Evolutionary conservation across 2,888 invertebrate species (phyloP).

Genomic region (Drosophila peninsularis): DNA sequence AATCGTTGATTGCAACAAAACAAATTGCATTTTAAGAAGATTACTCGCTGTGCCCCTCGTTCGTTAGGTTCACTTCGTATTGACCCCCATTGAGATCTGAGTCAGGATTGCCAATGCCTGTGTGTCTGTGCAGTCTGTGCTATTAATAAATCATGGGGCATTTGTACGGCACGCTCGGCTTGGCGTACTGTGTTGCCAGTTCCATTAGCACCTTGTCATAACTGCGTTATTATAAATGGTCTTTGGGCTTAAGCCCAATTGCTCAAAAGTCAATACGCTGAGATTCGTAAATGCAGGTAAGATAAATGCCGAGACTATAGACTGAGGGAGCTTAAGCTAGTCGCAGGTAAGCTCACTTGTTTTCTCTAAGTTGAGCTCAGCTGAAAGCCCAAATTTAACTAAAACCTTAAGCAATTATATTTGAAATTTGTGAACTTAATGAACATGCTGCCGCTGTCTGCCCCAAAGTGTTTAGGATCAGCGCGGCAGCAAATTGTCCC

Average conservation of each 20-base stretch:
- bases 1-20: slow-evolving; percentile 80
- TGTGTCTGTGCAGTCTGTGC: slow-evolving; percentile 25
- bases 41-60: slow-evolving; percentile 55
- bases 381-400: background rate
- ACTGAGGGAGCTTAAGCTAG: background rate
- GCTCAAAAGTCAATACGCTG: slow-evolving; percentile 33
- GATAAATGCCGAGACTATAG: background rate
- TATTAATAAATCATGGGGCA: slow-evolving; percentile 73
- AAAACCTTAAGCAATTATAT: background rate
- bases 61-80: slow-evolving; percentile 40
- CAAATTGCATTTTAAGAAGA: slow-evolving; percentile 80
- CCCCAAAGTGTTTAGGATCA: slow-evolving; percentile 16
- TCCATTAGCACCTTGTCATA: slow-evolving; percentile 59
- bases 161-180: slow-evolving; percentile 46
- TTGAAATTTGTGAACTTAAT: background rate
- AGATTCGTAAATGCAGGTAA: background rate
- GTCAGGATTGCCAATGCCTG: slow-evolving; percentile 4
- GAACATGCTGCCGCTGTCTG: background rate
- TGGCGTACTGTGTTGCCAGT: slow-evolving; percentile 18
- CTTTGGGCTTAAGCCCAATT: slow-evolving; percentile 29
- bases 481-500: slow-evolving; percentile 52
- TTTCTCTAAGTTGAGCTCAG: background rate
- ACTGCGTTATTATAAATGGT: slow-evolving; percentile 48
- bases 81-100: slow-evolving; percentile 38
- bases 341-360: background rate